phyloP scores from a whole-genome alignment of 2,888 invertebrate species.

The Folsomia manolachei region DNA sequence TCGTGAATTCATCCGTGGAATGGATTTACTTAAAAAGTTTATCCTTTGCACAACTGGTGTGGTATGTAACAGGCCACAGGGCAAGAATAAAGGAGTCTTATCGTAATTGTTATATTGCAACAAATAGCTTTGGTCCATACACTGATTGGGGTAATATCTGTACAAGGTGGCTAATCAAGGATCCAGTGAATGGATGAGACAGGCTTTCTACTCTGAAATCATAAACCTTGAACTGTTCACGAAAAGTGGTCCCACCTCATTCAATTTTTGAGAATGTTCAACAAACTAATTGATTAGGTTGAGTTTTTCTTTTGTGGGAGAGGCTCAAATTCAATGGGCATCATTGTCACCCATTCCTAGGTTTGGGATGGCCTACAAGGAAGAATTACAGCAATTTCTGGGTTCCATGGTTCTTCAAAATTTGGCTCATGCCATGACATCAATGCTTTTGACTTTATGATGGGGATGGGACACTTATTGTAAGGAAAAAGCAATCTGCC shows the following conservation, averaged over 20 bases:
- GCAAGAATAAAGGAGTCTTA: not conserved
- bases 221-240: constrained; percentile 2
- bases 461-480: too few relatives aligned
- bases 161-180: not conserved
- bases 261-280: not conserved
- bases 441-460: too few relatives aligned
- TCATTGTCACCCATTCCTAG: too few relatives aligned
- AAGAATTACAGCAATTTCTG: too few relatives aligned
- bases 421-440: too few relatives aligned
- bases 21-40: not conserved
- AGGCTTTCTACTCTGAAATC: constrained; percentile 8
- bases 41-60: not conserved
- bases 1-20: not conserved
- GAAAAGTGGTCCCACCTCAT: too few relatives aligned
- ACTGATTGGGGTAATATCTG: not conserved
- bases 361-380: too few relatives aligned
- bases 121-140: not conserved
- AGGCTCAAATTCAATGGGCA: too few relatives aligned
- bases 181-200: not conserved
- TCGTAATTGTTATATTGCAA: constrained; percentile 8
- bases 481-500: too few relatives aligned
- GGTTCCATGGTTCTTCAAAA: too few relatives aligned
- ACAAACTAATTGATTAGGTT: constrained; percentile 18
- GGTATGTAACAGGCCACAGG: not conserved
- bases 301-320: too few relatives aligned